Percentiles rank a stretch among this genome's conserved stretches.
Evolutionary conservation across 2,888 invertebrate genomes (phyloP).

Genomic region (Macrostomum cliftonense): DNA sequence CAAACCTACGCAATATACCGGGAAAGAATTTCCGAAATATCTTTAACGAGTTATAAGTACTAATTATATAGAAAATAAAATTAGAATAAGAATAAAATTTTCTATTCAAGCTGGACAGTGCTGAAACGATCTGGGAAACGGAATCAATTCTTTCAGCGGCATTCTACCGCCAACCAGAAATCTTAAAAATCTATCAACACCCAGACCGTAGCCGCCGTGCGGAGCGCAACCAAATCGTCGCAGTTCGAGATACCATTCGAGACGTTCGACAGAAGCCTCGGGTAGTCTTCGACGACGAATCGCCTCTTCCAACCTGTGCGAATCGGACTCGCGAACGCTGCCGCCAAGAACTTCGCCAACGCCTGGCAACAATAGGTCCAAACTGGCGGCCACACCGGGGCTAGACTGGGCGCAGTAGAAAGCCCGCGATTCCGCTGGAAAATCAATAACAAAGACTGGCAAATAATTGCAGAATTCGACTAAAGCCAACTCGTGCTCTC

Average conservation of each 20-base stretch:
- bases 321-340: conserved; percentile 68
- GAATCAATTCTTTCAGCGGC: too few relatives aligned
- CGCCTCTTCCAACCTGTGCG: conserved; percentile 45
- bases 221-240: conserved; percentile 68
- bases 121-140: too few relatives aligned
- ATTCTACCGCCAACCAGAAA: conserved; percentile 45
- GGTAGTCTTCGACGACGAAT: conserved; percentile 26
- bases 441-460: conserved; percentile 72
- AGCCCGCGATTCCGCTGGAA: conserved; percentile 70
- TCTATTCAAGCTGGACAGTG: too few relatives aligned
- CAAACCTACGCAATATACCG: too few relatives aligned
- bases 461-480: conserved; percentile 51
- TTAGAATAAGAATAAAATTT: too few relatives aligned
- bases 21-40: too few relatives aligned
- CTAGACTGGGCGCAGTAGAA: conserved; percentile 49
- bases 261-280: background rate
- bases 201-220: conserved; percentile 85
- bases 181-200: conserved; percentile 75
- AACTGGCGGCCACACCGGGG: background rate
- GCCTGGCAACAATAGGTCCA: conserved; percentile 62
- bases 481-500: conserved; percentile 72
- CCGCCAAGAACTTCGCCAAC: conserved; percentile 90
- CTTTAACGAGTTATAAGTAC: too few relatives aligned
- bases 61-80: too few relatives aligned
- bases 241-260: conserved; percentile 62